phyloP scores from a whole-genome alignment of 30 jellyfish, hydroid and myxozoan genomes.

The Aurelia aurita complex sp. Pacific region DNA sequence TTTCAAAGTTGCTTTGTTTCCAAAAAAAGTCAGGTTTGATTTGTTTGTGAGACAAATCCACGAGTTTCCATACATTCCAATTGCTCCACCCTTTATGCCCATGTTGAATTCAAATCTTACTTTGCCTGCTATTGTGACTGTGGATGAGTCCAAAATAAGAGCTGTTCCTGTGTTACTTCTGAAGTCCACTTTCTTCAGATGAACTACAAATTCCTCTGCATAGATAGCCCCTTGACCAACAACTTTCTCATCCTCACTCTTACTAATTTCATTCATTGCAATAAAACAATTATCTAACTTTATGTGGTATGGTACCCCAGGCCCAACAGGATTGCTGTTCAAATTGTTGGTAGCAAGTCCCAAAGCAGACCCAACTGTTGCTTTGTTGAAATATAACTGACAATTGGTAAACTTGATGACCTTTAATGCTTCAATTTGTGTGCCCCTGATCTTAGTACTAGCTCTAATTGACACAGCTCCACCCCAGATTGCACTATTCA shows the following conservation, averaged over 20 bases:
- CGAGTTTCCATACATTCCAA: constrained; percentile 78
- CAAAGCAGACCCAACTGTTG: constrained; percentile 87
- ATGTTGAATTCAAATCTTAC: constrained; percentile 37
- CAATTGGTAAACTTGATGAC: constrained; percentile 28
- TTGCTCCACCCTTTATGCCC: constrained; percentile 87
- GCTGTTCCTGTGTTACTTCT: constrained; percentile 60
- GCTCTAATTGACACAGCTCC: constrained; percentile 84
- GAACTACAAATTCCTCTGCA: constrained; percentile 61
- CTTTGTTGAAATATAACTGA: constrained; percentile 38
- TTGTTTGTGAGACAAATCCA: constrained; percentile 40
- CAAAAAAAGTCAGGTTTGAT: constrained; percentile 21
- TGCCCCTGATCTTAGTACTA: constrained; percentile 27
- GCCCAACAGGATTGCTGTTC: constrained; percentile 49
- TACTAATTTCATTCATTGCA: constrained; percentile 32
- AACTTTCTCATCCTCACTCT: constrained; percentile 76
- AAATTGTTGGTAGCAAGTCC: constrained; percentile 68
- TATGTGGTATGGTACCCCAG: constrained; percentile 62
- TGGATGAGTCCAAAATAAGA: constrained; percentile 68
- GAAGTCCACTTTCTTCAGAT: constrained; percentile 16
- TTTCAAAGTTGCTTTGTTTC: constrained; percentile 55
- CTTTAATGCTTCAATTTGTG: background rate
- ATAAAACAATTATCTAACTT: constrained; percentile 27
- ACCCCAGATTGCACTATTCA: constrained; percentile 81
- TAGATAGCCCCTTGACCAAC: constrained; percentile 93
- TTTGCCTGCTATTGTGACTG: constrained; percentile 25